Base-by-base conservation (phyloP, 2,888 invertebrate genomes). In the Acanthosoma haemorrhoidale region DNA sequence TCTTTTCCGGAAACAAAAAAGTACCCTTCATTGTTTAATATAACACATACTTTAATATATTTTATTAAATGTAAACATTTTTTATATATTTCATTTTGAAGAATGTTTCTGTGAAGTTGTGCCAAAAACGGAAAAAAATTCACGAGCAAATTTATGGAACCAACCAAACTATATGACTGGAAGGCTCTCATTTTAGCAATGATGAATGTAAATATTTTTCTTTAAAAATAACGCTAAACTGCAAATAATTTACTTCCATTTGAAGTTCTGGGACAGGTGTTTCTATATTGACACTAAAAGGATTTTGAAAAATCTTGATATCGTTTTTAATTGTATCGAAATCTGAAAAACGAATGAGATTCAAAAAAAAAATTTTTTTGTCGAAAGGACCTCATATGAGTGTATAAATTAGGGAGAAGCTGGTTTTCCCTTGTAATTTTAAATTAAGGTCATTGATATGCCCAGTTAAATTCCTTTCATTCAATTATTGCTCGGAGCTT, bases 11-110 rank as follows among this genome's bases (percentile, higher is more conserved):
- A n/a, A n/a, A n/a, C n/a, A n/a, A n/a, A 32, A 9, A 32, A 32
- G 32, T 32, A 9, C 4, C 32, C 9, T 32, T 9, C 4, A 32
- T 6, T 32, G 32, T 32, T 32, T 9, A 32, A 9, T 32, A 32
- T 32, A 6, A 6, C 4, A 32, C 9, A 6, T 32, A 9, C 32
- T 32, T 32, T 9, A 6, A 9, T 32, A 32, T 6, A 32, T 32
- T 6, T 32, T 59, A 25, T n/a, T n/a, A n/a, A n/a, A n/a, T n/a
- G n/a, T n/a, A n/a, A n/a, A n/a, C n/a, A n/a, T 32, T 32, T 41
- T 39, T 64, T 76, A 77, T 76, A 77, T 78, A 79, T 78, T 79
- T 78, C 77, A 77, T 79, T 82, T 82, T 82, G 81, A 70, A 73
- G 31, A 73, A 71, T 31, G 51, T 73, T 51, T 73, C 71, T 64